Base-by-base conservation (phyloP, 2,797 vertebrate genomes). In the Poecilia velifera region DNA sequence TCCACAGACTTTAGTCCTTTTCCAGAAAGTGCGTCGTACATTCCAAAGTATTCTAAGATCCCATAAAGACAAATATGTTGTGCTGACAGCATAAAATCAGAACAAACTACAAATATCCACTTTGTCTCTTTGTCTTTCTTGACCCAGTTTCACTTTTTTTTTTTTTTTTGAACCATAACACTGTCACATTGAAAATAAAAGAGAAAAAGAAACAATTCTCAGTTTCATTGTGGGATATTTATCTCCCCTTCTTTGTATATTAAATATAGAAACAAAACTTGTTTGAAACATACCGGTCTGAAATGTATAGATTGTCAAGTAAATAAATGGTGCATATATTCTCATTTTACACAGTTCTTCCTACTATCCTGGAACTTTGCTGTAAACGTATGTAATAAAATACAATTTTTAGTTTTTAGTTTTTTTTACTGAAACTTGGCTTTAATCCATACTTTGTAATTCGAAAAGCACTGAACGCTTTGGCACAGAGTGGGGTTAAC, bases 401-500 rank as follows among this genome's bases (percentile, higher is more conserved):
- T 49, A 49, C 0, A 49, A 20, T 49, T 20, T 7, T 20, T 20
- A 20, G 47, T 49, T 49, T 4, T 28, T 28, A 28, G 31, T n/a
- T 28, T 9, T 51, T 28, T 3, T 25, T 70, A 13, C 75, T 84
- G 66, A 84, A 59, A 76, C 82, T 87, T 89, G 90, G 85, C 90
- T 86, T 57, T 25, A 70, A 25, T 92, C 90, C 90, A 92, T 83
- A 83, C 80, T 78, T 76, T 92, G 88, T 88, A 88, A 87, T 89
- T 93, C 91, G 93, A 87, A 93, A 93, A 89, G 84, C 88, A 78
- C 76, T 84, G 78, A 92, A 81, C 84, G 80, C 71, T 93, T 88
- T 91, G 87, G 84, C 87, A 82, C 25, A 7, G 80, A 87, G 84
- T 74, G 79, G 90, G 90, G 87, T 94, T 89, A 85, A 86, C 89